Evolutionary conservation across 1,140 invertebrate genomes (phyloP), one percentile per base, ranked within the genome.

Genomic region (Aphelinus certus): DNA sequence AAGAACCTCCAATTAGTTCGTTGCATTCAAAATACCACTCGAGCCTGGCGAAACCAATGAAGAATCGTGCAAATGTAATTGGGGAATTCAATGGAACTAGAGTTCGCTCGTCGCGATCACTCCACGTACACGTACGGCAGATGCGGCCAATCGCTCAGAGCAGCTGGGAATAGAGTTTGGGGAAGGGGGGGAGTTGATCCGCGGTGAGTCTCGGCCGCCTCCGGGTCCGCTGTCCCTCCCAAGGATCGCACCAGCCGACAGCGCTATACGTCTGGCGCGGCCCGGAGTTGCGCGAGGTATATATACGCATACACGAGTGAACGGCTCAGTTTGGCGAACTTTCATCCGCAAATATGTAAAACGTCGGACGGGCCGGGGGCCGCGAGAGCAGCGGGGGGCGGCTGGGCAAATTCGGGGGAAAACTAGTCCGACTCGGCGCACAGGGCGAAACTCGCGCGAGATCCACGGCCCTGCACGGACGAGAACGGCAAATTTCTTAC

Each of bases 281-380:
- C 47, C 3, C n/a, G 42, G 48, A 58, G 71, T 0, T 57, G 58
- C 70, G 61, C 70, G 6, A 26, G 26, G 26, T 26, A 26, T 26
- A 26, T 26, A 26, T 26, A 26, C 26, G 26, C 26, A 26, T 26
- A 26, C 26, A 26, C 26, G 26, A 26, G 26, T 26, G 26, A 26
- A 26, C n/a, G 45, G 43, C 70, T 63, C 57, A 71, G 70, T 71
- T 71, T 71, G 61, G n/a, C 10, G 68, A 74, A 75, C 58, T 75
- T 75, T 69, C 73, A 63, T 75, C 73, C 66, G 66, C 73, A 75
- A 75, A 75, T 75, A 75, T 75, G 73, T 75, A 75, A 69, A 75
- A 75, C 69, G 73, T 75, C 73, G 66, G 57, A 55, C 56, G 42
- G 67, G n/a, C 26, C 26, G 26, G 26, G 26, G 26, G 26, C 26